These are phyloP conservation scores for Petrophora chlorosata DNA, from an alignment of 2,888 invertebrate species.

Conservation along the genomic window DNA sequence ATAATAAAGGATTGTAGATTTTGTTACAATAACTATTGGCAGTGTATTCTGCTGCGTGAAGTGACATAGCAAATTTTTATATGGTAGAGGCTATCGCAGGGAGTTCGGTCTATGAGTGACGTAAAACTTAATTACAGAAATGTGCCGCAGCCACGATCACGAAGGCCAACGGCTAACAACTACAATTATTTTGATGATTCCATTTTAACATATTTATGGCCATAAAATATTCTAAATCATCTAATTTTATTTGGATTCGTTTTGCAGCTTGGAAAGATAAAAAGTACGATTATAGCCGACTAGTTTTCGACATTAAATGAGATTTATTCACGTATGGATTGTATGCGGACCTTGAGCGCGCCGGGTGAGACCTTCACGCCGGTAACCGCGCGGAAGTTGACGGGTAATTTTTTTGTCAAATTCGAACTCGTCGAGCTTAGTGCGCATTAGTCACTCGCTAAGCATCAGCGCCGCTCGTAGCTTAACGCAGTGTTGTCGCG, in stretches of 20 bases:
- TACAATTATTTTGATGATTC: slow-evolving; percentile 75
- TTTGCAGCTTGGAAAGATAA: slow-evolving; percentile 61
- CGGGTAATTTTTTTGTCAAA: slow-evolving; percentile 79
- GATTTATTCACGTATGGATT: slow-evolving; percentile 79
- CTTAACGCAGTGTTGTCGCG: slow-evolving; percentile 65
- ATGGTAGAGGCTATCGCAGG: slow-evolving; percentile 75
- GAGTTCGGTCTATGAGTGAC: slow-evolving; percentile 77
- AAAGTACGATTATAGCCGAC: slow-evolving; percentile 63
- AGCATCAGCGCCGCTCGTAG: slow-evolving; percentile 66
- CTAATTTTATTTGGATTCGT: slow-evolving; percentile 61
- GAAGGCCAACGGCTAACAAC: slow-evolving; percentile 75
- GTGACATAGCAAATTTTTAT: slow-evolving; percentile 71
- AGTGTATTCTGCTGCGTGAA: slow-evolving; percentile 33
- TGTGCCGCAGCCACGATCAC: slow-evolving; percentile 68
- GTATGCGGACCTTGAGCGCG: slow-evolving; percentile 81
- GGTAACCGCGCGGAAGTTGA: slow-evolving; percentile 83
- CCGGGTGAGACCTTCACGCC: slow-evolving; percentile 80
- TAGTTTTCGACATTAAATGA: slow-evolving; percentile 74
- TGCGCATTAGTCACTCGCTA: slow-evolving; percentile 77
- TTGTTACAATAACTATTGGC: slow-evolving; percentile 19
- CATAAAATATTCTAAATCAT: slow-evolving; percentile 67
- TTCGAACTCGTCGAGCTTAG: slow-evolving; percentile 76
- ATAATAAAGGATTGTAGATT: not conserved
- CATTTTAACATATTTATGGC: slow-evolving; percentile 60
- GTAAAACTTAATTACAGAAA: slow-evolving; percentile 81